Conservation (phyloP, 1,140 invertebrate genomes). For the Drosophila sp. region DNA sequence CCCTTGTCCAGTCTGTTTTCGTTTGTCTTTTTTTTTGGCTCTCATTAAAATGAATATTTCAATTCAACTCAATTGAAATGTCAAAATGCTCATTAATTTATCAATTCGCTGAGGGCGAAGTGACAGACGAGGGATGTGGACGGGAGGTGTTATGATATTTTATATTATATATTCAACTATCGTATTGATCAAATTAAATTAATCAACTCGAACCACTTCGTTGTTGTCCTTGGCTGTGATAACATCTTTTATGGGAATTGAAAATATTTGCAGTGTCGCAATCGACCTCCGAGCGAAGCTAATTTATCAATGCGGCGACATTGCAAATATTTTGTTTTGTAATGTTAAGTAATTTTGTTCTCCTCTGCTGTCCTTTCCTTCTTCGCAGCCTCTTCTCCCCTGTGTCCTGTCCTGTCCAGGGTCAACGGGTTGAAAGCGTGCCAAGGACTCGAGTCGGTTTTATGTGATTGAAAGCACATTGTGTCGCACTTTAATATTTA, state of each 20-base stretch:
- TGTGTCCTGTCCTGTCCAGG: constrained; percentile 1
- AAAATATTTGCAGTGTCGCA: constrained; percentile 32
- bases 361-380: not conserved
- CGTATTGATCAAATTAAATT: constrained; percentile 39
- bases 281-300: constrained; percentile 29
- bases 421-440: constrained; percentile 44
- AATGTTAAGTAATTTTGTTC: constrained; percentile 43
- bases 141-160: constrained; percentile 24
- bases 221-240: not conserved
- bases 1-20: not conserved
- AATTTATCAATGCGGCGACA: constrained; percentile 51
- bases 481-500: constrained; percentile 75
- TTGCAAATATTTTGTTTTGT: constrained; percentile 55
- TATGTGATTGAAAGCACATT: constrained; percentile 57
- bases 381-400: not conserved
- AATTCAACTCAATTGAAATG: constrained; percentile 65
- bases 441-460: constrained; percentile 56
- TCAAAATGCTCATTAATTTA: constrained; percentile 73
- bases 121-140: not conserved
- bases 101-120: constrained; percentile 45
- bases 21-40: constrained; percentile 20
- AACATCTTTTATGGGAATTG: constrained; percentile 20
- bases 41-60: constrained; percentile 58
- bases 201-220: constrained; percentile 29
- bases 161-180: constrained; percentile 33